Percentiles rank a stretch among this genome's conserved stretches.
These are phyloP conservation scores for Nymphalis io DNA, from an alignment of 1,140 invertebrate species.

Conservation along the genomic window DNA sequence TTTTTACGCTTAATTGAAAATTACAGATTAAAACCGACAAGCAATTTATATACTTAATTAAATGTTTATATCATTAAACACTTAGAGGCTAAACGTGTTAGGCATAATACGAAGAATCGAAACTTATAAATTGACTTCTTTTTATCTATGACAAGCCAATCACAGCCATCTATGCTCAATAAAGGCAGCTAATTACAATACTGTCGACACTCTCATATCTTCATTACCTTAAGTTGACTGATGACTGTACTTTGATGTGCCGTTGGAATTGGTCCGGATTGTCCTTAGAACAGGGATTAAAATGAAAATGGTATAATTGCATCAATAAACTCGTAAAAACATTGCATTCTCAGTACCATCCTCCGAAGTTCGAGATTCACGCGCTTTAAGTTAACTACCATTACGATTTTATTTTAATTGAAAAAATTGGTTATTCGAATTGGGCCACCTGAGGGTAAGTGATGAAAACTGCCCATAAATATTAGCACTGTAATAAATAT, in stretches of 20 bases:
- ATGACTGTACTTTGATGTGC: conserved; percentile 57
- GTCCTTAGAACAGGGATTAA: conserved; percentile 24
- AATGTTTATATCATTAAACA: not conserved
- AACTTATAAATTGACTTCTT: not conserved
- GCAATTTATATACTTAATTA: no score
- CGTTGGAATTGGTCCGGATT: conserved; percentile 46
- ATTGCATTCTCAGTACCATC: not conserved
- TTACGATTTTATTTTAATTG: no score
- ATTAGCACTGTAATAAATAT: no score
- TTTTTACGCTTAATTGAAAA: no score
- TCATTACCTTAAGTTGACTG: conserved; percentile 62
- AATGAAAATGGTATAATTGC: conserved; percentile 8
- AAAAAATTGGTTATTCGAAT: no score
- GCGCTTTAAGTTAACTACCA: no score
- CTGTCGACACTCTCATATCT: conserved; percentile 66
- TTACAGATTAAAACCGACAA: no score
- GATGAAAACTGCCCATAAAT: no score
- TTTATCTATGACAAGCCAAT: conserved; percentile 59
- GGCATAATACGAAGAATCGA: conserved; percentile 8
- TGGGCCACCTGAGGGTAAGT: no score
- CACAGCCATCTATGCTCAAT: conserved; percentile 60
- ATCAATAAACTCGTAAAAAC: not conserved
- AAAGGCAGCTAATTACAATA: conserved; percentile 69
- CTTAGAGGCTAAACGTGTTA: conserved; percentile 25
- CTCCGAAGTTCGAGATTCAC: no score